Percentiles rank a stretch among this genome's conserved stretches.
Conservation (phyloP, 1,140 invertebrate genomes). For the Lordiphosa mommai region DNA sequence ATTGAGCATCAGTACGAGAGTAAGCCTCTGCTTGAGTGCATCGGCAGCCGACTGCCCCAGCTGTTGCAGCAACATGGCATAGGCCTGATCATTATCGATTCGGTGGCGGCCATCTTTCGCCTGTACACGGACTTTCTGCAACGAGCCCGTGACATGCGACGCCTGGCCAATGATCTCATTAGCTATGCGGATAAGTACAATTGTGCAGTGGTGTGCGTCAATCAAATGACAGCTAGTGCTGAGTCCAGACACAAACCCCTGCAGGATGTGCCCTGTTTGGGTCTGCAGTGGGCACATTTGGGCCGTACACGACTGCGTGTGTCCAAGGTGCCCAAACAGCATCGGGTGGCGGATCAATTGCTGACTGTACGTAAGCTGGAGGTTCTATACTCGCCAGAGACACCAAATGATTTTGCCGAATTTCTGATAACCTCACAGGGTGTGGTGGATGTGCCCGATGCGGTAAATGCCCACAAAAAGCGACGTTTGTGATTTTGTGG, state of each 20-base stretch:
- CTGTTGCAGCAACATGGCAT: conserved; percentile 81
- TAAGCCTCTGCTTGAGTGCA: conserved; percentile 81
- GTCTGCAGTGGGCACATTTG: conserved; percentile 86
- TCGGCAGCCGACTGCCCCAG: conserved; percentile 81
- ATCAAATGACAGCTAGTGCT: conserved; percentile 84
- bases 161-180: conserved; percentile 82
- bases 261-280: conserved; percentile 81
- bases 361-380: conserved; percentile 63
- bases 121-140: conserved; percentile 82
- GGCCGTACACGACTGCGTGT: conserved; percentile 84
- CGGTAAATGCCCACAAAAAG: conserved; percentile 14
- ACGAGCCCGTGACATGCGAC: conserved; percentile 83
- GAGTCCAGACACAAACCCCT: conserved; percentile 17
- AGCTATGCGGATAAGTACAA: conserved; percentile 81
- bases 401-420: conserved; percentile 65
- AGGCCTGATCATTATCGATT: conserved; percentile 87
- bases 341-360: conserved; percentile 45
- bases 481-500: conserved; percentile 27
- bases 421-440: conserved; percentile 71
- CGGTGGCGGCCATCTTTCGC: conserved; percentile 87
- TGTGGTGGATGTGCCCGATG: conserved; percentile 46
- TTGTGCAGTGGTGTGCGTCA: conserved; percentile 85
- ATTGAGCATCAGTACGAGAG: conserved; percentile 81
- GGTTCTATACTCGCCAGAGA: conserved; percentile 80
- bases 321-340: conserved; percentile 73